Percentiles rank a stretch among this genome's conserved stretches.
Conservation (phyloP, 2,797 vertebrate genomes). For the Dendrocincla fuliginosa region DNA sequence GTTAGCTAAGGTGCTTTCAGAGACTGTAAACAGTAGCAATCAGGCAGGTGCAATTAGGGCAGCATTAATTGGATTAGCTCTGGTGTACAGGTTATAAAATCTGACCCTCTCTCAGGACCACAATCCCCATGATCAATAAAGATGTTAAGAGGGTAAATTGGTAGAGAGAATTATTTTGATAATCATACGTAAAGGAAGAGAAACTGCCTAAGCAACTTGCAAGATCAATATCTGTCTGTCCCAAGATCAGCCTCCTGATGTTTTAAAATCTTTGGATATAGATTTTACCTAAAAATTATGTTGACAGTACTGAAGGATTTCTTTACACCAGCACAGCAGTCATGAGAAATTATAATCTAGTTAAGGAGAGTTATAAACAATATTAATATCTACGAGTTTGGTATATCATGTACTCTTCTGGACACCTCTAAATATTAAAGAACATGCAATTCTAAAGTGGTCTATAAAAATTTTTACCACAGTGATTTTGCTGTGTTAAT, state of each 20-base stretch:
- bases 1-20: background rate
- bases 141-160: background rate
- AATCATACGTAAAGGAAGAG: background rate
- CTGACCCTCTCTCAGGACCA: background rate
- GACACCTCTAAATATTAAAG: background rate
- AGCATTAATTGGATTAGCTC: background rate
- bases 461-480: slow-evolving; percentile 39
- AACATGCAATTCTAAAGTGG: background rate
- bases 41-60: background rate
- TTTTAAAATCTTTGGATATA: background rate
- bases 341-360: background rate
- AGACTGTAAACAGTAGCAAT: background rate
- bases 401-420: slow-evolving; percentile 7
- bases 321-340: background rate
- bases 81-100: background rate
- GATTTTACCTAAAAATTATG: background rate
- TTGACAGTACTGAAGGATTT: background rate
- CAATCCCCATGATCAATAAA: background rate
- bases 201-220: background rate
- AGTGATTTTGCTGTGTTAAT: slow-evolving; percentile 37
- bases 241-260: background rate
- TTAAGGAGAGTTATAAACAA: background rate
- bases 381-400: background rate
- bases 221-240: background rate
- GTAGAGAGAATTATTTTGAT: background rate